phyloP scores from a whole-genome alignment of 2,113 vertebrate species.

The Emydocephalus ijimae region DNA sequence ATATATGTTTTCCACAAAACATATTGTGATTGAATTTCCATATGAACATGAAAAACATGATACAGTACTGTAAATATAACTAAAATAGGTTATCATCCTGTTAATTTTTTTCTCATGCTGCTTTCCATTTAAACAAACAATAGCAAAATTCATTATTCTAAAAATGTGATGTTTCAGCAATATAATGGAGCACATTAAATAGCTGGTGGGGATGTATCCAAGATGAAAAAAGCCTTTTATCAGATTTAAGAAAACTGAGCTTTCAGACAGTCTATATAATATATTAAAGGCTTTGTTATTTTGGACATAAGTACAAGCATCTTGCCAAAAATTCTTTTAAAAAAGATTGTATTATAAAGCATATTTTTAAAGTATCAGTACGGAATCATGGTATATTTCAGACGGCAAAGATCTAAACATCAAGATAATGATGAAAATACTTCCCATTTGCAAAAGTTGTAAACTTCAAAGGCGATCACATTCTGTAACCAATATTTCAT shows the following conservation, averaged over 20 bases:
- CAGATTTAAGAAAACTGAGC: background rate
- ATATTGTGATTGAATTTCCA: background rate
- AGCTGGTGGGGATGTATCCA: background rate
- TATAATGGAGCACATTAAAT: background rate
- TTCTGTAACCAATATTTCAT: background rate
- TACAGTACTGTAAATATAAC: background rate
- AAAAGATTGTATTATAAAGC: background rate
- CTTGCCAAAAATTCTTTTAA: constrained; percentile 6
- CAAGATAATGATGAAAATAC: background rate
- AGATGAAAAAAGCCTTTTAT: background rate
- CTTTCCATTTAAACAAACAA: background rate
- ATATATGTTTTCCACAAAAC: background rate
- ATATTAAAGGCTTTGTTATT: background rate
- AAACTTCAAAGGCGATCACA: constrained; percentile 8
- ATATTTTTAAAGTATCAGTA: background rate
- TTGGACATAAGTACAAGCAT: background rate
- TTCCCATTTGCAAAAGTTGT: background rate
- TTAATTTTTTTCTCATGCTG: background rate
- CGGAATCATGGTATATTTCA: constrained; percentile 2
- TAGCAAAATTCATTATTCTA: background rate
- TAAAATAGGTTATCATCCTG: background rate
- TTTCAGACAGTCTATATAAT: background rate
- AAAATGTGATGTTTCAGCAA: background rate
- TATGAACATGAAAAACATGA: background rate
- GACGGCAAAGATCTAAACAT: constrained; percentile 12